Evolutionary conservation across 2,797 vertebrate species (phyloP).

Genomic region (Perodicticus potto): DNA sequence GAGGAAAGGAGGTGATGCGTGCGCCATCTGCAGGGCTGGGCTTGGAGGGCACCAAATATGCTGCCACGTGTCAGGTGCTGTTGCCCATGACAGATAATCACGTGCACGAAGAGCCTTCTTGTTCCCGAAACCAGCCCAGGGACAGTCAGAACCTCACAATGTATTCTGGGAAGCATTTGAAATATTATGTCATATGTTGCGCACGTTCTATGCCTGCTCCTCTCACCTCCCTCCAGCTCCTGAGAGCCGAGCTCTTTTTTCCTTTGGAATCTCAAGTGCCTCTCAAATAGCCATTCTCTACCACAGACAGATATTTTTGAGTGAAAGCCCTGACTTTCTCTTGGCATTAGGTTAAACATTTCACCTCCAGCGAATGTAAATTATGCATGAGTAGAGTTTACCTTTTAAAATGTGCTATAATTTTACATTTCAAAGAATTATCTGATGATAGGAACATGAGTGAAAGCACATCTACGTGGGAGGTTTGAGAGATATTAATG

Average conservation of each 20-base stretch:
- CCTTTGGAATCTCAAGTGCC: not conserved
- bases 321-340: not conserved
- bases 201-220: not conserved
- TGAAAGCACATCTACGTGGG: not conserved
- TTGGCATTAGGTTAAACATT: not conserved
- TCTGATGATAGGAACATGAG: not conserved
- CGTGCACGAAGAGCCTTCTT: too few relatives aligned
- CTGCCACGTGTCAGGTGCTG: rapidly evolving
- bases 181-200: not conserved
- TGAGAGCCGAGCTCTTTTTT: not conserved
- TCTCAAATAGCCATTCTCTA: not conserved
- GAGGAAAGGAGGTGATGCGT: not conserved
- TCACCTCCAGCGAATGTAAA: not conserved
- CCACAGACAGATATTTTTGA: not conserved
- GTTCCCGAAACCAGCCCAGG: too few relatives aligned
- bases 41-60: too few relatives aligned
- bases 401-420: not conserved
- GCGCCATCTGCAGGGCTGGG: rapidly evolving
- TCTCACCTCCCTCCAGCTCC: too few relatives aligned
- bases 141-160: not conserved
- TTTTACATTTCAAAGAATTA: not conserved
- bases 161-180: not conserved
- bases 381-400: not conserved
- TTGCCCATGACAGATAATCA: not conserved
- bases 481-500: not conserved